Evolutionary conservation across 2,888 invertebrate species (phyloP).

Genomic region (Andrena camellia): DNA sequence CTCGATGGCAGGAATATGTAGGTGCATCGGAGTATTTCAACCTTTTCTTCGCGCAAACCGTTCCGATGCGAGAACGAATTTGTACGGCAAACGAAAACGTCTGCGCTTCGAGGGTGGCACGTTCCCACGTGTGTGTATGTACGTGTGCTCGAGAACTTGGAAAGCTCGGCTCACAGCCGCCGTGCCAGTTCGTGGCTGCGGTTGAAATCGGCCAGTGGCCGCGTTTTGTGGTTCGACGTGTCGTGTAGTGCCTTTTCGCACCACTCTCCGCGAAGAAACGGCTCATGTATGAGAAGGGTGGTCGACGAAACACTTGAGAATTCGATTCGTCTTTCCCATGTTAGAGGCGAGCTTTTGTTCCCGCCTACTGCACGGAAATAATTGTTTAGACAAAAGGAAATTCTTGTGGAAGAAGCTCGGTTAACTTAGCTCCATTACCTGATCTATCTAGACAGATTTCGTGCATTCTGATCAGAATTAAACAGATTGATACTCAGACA

Average conservation of each 20-base stretch:
- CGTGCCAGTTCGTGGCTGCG: constrained; percentile 41
- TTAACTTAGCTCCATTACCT: background rate
- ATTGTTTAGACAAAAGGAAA: background rate
- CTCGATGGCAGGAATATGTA: background rate
- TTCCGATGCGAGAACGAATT: constrained; percentile 32
- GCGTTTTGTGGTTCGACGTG: constrained; percentile 55
- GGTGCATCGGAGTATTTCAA: background rate
- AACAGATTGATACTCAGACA: no score
- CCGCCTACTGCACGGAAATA: background rate
- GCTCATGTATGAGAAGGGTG: constrained; percentile 40
- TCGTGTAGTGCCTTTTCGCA: constrained; percentile 56
- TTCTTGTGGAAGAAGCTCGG: background rate
- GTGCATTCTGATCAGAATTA: no score
- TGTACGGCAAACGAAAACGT: constrained; percentile 51
- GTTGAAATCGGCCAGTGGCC: constrained; percentile 54
- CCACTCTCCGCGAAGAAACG: constrained; percentile 31
- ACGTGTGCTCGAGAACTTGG: constrained; percentile 30
- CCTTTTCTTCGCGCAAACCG: constrained; percentile 1
- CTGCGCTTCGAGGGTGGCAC: constrained; percentile 18
- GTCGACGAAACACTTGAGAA: constrained; percentile 33
- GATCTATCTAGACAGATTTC: no score
- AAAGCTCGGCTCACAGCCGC: constrained; percentile 35
- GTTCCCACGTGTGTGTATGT: constrained; percentile 14
- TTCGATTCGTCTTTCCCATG: constrained; percentile 25
- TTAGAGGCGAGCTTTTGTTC: constrained; percentile 33